Evolutionary conservation across 2,113 vertebrate species (phyloP).

Genomic region (Phylloscopus trochilus): DNA sequence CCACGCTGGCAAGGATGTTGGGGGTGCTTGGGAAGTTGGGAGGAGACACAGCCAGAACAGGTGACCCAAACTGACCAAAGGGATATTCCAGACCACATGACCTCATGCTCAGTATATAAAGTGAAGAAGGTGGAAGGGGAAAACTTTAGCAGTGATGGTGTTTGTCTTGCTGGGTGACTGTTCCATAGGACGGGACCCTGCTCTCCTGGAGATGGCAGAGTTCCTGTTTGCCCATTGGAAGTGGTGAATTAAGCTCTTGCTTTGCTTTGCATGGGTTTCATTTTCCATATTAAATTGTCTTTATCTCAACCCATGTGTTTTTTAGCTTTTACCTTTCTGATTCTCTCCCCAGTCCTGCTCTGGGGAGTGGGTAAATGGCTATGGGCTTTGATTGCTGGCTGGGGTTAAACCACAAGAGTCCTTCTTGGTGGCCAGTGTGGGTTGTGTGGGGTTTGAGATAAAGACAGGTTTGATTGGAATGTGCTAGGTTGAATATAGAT

Average conservation of each 20-base stretch:
- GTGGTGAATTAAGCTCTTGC: background rate
- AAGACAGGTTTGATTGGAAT: background rate
- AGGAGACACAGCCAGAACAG: background rate
- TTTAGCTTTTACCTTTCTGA: background rate
- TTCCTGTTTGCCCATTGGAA: background rate
- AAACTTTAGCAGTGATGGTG: fast-evolving
- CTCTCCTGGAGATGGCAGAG: background rate
- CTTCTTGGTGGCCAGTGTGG: background rate
- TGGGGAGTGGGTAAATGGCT: background rate
- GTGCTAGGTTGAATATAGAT: background rate
- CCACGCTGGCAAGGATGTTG: fast-evolving
- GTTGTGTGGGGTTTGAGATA: background rate
- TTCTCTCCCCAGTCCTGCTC: background rate
- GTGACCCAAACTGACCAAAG: background rate
- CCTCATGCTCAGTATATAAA: background rate
- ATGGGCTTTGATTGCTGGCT: background rate
- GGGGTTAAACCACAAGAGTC: background rate
- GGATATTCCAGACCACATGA: background rate
- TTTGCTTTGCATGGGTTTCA: background rate
- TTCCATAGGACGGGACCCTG: background rate
- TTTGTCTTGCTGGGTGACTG: background rate
- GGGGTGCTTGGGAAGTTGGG: fast-evolving
- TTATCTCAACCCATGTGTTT: background rate
- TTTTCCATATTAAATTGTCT: background rate
- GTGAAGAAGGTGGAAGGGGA: background rate